A percentile compares a stretch with the other conserved stretches of the same genome.
These are phyloP conservation scores for Synanthedon formicaeformis DNA, from an alignment of 2,888 invertebrate species.

Conservation along the genomic window DNA sequence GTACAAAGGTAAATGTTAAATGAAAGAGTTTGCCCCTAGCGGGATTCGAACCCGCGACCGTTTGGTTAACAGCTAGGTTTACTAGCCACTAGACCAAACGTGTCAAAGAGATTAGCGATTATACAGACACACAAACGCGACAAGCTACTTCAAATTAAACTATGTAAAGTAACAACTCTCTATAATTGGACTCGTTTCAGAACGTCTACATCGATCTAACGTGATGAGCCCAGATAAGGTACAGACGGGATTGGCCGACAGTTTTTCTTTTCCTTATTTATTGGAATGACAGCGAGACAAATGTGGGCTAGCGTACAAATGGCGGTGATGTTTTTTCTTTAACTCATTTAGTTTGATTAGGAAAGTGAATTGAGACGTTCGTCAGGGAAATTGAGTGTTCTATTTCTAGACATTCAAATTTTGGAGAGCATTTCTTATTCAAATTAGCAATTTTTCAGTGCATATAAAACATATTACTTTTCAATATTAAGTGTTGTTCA, in stretches of 20 bases:
- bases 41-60: too few species aligned
- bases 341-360: constrained; percentile 43
- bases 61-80: too few species aligned
- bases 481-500: too few species aligned
- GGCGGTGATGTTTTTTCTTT: constrained; percentile 39
- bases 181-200: constrained; percentile 14
- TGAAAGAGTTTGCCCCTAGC: too few species aligned
- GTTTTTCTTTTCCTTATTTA: constrained; percentile 59
- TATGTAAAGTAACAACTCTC: constrained; percentile 26
- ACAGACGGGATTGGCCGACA: constrained; percentile 54
- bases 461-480: too few species aligned
- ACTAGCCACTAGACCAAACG: too few species aligned
- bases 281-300: constrained; percentile 58
- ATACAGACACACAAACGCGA: too few species aligned
- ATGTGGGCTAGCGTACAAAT: constrained; percentile 54
- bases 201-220: constrained; percentile 48
- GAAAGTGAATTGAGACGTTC: constrained; percentile 26
- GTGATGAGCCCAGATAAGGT: constrained; percentile 60
- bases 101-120: too few species aligned
- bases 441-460: too few species aligned
- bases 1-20: too few species aligned
- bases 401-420: background rate
- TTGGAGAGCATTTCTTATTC: background rate
- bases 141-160: too few species aligned
- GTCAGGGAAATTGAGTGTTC: background rate